These are phyloP conservation scores for Peromyscus nudipes DNA, from an alignment of 2,797 vertebrate species.

Conservation along the genomic window DNA sequence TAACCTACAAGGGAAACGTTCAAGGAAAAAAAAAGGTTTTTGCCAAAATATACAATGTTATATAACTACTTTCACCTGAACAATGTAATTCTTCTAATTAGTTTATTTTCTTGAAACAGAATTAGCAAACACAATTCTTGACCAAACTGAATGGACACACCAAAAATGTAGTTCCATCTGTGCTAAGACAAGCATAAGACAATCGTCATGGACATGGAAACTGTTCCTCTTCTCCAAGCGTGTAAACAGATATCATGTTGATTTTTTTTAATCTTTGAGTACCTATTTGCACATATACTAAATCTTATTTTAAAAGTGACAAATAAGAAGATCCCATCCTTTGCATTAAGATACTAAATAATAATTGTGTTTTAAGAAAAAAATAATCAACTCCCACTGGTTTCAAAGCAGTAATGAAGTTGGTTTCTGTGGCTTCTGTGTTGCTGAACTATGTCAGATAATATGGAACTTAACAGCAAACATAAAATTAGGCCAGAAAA, in stretches of 20 bases:
- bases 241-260: neutral
- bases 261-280: slow-evolving; percentile 17
- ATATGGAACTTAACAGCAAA: slow-evolving; percentile 3
- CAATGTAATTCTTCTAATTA: neutral
- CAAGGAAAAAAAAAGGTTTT: neutral
- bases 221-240: neutral
- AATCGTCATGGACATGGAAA: slow-evolving; percentile 10
- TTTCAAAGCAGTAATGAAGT: neutral
- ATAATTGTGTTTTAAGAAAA: neutral
- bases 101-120: neutral
- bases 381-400: neutral
- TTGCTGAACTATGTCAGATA: neutral
- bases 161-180: neutral
- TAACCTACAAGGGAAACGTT: slow-evolving; percentile 44
- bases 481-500: slow-evolving; percentile 33
- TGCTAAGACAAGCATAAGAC: slow-evolving; percentile 31
- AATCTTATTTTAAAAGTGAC: neutral
- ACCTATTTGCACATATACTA: neutral
- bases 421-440: neutral
- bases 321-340: neutral
- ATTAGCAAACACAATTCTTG: neutral
- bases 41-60: slow-evolving; percentile 34
- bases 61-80: slow-evolving; percentile 1
- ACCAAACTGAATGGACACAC: neutral
- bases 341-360: neutral